Percentiles rank a stretch among this genome's conserved stretches.
Conservation (phyloP, 2,888 invertebrate species). For the Ceratothoa steindachneri region DNA sequence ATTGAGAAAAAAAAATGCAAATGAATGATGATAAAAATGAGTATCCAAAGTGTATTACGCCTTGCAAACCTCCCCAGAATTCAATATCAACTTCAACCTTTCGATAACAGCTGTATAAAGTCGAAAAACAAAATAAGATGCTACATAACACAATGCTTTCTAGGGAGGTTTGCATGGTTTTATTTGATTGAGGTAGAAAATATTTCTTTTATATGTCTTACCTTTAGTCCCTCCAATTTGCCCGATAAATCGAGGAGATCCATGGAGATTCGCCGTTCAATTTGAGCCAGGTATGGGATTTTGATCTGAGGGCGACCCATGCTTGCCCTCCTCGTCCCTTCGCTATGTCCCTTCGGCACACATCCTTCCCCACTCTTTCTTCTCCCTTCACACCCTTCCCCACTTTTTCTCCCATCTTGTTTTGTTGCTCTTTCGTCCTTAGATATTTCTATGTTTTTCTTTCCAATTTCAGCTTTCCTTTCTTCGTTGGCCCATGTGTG, state of each 20-base stretch:
- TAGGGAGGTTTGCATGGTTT: no score
- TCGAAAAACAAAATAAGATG: no score
- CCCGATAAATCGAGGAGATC: slow-evolving; percentile 19
- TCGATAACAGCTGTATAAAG: no score
- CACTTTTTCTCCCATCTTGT: not conserved
- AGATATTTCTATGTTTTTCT: not conserved
- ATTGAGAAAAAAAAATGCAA: no score
- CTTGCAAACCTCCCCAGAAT: no score
- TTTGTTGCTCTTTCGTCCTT: not conserved
- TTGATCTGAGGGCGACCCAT: not conserved
- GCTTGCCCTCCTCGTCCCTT: not conserved
- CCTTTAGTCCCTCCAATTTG: slow-evolving; percentile 27
- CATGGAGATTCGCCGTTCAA: not conserved
- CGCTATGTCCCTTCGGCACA: not conserved
- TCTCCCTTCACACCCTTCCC: not conserved
- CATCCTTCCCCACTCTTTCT: not conserved
- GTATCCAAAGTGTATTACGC: no score
- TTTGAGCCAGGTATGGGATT: slow-evolving; percentile 3
- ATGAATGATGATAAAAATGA: no score
- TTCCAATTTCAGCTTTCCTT: not conserved
- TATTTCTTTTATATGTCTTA: not conserved
- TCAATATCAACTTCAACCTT: no score
- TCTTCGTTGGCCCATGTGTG: not conserved
- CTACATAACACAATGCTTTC: no score
- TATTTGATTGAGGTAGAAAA: not conserved